Evolutionary conservation across 2,888 invertebrate species (phyloP), one percentile per base, ranked within the genome.

Genomic region (Sinelater perroti): DNA sequence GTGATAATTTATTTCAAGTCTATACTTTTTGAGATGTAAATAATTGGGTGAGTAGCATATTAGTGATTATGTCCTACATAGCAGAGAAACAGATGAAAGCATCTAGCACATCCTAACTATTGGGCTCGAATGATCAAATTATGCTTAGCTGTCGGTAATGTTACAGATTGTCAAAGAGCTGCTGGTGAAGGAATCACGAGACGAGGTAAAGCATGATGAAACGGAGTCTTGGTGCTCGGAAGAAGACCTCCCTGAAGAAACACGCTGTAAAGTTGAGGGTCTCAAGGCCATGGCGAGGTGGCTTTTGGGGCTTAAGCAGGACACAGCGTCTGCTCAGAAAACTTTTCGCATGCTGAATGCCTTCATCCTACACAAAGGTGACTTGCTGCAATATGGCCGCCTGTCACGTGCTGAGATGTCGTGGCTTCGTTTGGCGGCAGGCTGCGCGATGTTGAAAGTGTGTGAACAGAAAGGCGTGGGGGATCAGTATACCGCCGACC

Each of bases 201-300:
- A 80, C 7, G 77, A 75, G 42, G 73, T 76, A 45, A 38, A 56
- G 5, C 78, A 80, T 3, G 82, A 84, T 44, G 74, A 78, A 52
- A 81, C 83, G 0, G 80, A 78, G 0, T 86, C 86, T 30, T 97
- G 97, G 97, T 94, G 94, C 75, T 77, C 85, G 0, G 94, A 95
- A 73, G 90, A 92, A 2, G 87, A 91, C 49, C 80, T 97, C 17
- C 95, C 96, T 0, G 91, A 93, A 67, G 95, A 95, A 76, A 96
- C 96, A 0, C 83, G 90, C 28, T 93, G 93, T 80, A 95, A 96
- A 81, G 86, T 97, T 58, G 95, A 96, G 78, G 97, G 93, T 0
- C 85, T 97, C 70, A 98, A 98, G 79, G 90, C 96, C 61, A 95
- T 98, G 90, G 96, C 96, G 0, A 87, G 97, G 38, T 97, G 97